A percentile compares a stretch with the other conserved stretches of the same genome.
Evolutionary conservation across 2,888 invertebrate genomes (phyloP).

Genomic region (Athetis lepigone): DNA sequence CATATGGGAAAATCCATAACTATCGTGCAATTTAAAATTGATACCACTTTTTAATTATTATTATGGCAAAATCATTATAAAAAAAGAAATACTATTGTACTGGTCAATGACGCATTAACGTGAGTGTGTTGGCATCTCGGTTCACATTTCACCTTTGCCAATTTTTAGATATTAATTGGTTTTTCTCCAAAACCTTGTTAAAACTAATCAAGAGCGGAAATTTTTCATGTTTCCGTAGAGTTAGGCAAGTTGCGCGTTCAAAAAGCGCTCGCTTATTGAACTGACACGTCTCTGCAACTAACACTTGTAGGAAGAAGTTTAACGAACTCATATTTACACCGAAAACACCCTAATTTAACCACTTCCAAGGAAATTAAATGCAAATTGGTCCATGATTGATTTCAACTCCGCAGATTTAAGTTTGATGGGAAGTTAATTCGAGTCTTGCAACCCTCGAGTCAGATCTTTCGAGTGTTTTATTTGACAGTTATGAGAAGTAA

Average conservation of each 20-base stretch:
- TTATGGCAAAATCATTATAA: no score
- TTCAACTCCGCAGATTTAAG: conserved; percentile 22
- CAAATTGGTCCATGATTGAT: conserved; percentile 34
- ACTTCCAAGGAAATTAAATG: conserved; percentile 27
- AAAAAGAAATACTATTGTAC: no score
- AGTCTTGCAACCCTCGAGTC: conserved; percentile 21
- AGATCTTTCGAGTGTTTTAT: conserved; percentile 18
- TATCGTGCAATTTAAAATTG: no score
- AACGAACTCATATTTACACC: conserved; percentile 36
- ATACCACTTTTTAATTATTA: no score
- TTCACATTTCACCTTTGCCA: no score
- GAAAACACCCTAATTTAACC: conserved; percentile 39
- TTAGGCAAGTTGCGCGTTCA: conserved; percentile 51
- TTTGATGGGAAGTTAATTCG: conserved; percentile 42
- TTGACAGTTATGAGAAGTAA: conserved; percentile 34
- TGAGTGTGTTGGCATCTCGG: no score
- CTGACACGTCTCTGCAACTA: conserved; percentile 49
- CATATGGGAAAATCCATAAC: no score
- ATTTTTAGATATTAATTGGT: no score
- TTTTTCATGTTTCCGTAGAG: conserved; percentile 50
- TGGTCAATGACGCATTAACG: no score
- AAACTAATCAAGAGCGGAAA: conserved; percentile 61
- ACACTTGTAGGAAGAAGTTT: no score
- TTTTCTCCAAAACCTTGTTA: conserved; percentile 53
- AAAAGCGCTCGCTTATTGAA: conserved; percentile 54